Evolutionary conservation across 35 echinoderm and acorn worm species (phyloP), one percentile per base, ranked within the genome.

Genomic region (Anneissia japonica): DNA sequence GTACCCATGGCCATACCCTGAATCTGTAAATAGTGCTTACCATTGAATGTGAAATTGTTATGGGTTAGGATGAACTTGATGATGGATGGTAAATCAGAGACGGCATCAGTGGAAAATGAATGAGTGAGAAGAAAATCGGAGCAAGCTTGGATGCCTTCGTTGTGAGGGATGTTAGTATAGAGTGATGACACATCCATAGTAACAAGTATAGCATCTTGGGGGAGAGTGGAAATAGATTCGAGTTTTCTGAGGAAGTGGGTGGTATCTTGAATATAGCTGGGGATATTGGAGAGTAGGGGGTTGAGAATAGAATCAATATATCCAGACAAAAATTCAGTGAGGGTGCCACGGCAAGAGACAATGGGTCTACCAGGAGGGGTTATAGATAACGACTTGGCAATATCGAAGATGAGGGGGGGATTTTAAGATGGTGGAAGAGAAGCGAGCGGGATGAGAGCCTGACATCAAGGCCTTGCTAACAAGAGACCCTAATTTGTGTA

Each of bases 241-340:
- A 85, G 29, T 74, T 41, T 28, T 35, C 35, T 72, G 0, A 85
- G 29, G 30, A 85, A 85, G 43, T 85, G 46, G 14, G 83, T 74
- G 23, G 46, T 85, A 36, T 85, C 64, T 43, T 74, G 46, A 30
- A 85, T 72, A 74, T 76, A 85, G 36, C 46, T 73, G 64, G 83
- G 83, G 51, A 82, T 46, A 14, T 46, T 38, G 0, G 0, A 34
- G 34, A 85, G 35, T 21, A 85, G 46, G 32, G 28, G 46, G 34
- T 85, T 46, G 29, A 85, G 83, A 4, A 72, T 31, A 36, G 46
- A 36, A 36, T 85, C 46, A 36, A 85, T 72, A 34, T 34, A 85
- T 30, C 30, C 64, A 9, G 46, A 74, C 0, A 85, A 73, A 35
- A 37, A 36, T 74, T 83, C 37, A 29, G 81, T 83, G 36, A 51